Evolutionary conservation across 2,888 invertebrate species (phyloP).

Genomic region (Lasioglossum oenotherae): DNA sequence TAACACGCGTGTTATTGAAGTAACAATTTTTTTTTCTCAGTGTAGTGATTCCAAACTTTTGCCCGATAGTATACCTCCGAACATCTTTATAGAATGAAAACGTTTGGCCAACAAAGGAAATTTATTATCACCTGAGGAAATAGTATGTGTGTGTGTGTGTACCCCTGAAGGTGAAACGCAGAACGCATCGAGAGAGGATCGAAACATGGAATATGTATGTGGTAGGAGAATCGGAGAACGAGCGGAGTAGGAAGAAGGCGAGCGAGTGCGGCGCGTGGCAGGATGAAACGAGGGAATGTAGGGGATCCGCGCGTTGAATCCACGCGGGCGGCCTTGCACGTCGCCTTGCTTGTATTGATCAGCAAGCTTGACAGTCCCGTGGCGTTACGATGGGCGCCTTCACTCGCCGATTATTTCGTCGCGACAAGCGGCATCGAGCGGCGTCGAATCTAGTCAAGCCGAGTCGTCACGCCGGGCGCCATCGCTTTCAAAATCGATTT

Average conservation of each 20-base stretch:
- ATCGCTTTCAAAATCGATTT: conserved; percentile 21
- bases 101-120: too few species aligned
- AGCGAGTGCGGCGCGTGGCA: conserved; percentile 48
- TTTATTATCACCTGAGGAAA: too few species aligned
- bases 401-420: conserved; percentile 68
- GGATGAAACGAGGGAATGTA: conserved; percentile 58
- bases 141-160: too few species aligned
- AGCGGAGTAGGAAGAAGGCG: conserved; percentile 34
- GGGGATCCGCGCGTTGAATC: conserved; percentile 73
- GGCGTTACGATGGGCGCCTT: conserved; percentile 73
- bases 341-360: conserved; percentile 83
- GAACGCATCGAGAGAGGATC: not conserved
- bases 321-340: conserved; percentile 83
- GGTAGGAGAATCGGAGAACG: conserved; percentile 24
- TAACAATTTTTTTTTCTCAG: too few species aligned
- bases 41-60: too few species aligned
- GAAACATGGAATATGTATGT: not conserved
- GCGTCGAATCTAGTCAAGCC: not conserved
- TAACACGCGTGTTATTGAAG: too few species aligned
- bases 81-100: too few species aligned
- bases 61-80: too few species aligned
- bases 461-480: not conserved
- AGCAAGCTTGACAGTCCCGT: conserved; percentile 80
- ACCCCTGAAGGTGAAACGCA: not conserved
- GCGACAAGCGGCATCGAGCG: conserved; percentile 32